Conservation (phyloP, 2,888 invertebrate species). For the Machimus atricapillus region DNA sequence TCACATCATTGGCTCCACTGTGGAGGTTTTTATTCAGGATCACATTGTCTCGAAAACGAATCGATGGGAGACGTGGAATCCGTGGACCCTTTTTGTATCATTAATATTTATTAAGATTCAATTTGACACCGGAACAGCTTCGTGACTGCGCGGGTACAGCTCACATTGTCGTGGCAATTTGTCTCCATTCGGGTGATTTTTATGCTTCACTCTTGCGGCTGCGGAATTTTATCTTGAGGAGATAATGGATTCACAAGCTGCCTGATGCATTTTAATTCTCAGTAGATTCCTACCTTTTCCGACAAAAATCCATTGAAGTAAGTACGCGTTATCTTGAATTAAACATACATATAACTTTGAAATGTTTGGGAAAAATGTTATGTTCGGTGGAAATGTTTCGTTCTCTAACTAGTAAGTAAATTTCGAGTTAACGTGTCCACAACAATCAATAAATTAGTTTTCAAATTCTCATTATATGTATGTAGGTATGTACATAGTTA, state of each 20-base stretch:
- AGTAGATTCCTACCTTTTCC: not conserved
- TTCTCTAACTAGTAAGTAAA: no score
- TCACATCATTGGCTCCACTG: not conserved
- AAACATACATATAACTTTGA: not conserved
- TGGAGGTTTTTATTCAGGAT: not conserved
- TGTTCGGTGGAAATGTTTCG: no score
- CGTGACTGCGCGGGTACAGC: not conserved
- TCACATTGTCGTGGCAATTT: not conserved
- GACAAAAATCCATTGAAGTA: not conserved
- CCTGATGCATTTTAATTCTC: not conserved
- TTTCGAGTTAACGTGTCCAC: no score
- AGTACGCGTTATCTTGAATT: not conserved
- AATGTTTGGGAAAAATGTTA: not conserved
- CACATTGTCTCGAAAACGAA: not conserved
- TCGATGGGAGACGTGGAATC: constrained; percentile 6
- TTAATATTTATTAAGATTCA: constrained; percentile 32
- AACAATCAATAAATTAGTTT: no score
- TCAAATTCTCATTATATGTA: no score
- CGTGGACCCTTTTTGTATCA: constrained; percentile 12
- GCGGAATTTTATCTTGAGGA: not conserved
- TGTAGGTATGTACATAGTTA: no score
- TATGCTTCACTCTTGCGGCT: not conserved
- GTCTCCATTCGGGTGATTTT: not conserved
- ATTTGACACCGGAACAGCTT: constrained; percentile 24
- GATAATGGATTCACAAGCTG: not conserved